A percentile compares a stretch with the other conserved stretches of the same genome.
Evolutionary conservation across 2,113 vertebrate genomes (phyloP).

Genomic region (Probosciger aterrimus): DNA sequence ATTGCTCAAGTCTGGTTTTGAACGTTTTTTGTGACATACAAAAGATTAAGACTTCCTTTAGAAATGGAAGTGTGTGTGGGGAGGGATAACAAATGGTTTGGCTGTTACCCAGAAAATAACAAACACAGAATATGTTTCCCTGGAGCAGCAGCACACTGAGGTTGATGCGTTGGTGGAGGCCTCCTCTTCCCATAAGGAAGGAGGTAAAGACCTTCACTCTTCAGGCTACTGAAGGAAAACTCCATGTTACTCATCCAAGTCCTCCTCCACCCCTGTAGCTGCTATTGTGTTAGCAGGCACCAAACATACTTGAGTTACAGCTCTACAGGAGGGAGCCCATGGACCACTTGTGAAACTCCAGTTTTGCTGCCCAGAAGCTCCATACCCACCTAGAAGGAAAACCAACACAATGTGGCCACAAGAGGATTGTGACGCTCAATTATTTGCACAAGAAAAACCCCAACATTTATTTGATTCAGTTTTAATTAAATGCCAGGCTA

Average conservation of each 20-base stretch:
- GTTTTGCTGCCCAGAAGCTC: neutral
- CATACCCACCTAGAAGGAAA: neutral
- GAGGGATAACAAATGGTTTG: neutral
- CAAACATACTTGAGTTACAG: fast-evolving
- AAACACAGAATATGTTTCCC: neutral
- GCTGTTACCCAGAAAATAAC: neutral
- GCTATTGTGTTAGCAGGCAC: neutral
- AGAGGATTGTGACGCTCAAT: neutral
- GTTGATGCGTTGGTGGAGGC: neutral
- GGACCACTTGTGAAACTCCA: neutral
- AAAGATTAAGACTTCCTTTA: neutral
- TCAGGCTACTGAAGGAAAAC: neutral
- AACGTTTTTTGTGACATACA: neutral
- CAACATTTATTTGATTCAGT: neutral
- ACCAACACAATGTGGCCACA: neutral
- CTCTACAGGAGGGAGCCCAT: neutral
- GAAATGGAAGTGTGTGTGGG: neutral
- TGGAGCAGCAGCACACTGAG: neutral
- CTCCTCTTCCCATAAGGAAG: neutral
- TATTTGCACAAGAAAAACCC: neutral
- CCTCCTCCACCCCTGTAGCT: neutral
- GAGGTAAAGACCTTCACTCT: no score
- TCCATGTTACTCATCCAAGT: fast-evolving
- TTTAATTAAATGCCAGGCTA: neutral
- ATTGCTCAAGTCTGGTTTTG: neutral